Conservation (phyloP, 2,888 invertebrate species). For the Drosophila hamatofila region DNA sequence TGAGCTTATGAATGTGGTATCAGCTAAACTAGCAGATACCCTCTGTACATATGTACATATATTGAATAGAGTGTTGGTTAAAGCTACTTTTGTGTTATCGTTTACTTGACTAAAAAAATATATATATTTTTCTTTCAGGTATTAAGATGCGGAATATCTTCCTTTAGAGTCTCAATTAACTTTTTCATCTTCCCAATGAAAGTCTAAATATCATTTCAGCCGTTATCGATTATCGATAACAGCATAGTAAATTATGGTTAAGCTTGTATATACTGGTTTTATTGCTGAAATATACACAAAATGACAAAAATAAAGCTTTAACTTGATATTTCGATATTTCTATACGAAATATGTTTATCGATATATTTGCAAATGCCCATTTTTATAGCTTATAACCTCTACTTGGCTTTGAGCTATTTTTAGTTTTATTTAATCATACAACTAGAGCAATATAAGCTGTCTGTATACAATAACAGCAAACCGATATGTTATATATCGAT, state of each 20-base stretch:
- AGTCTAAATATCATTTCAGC: neutral
- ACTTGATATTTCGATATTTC: neutral
- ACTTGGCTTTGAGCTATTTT: neutral
- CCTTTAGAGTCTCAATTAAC: no score
- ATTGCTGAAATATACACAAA: neutral
- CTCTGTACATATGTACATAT: neutral
- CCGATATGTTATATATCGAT: neutral
- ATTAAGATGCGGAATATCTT: no score
- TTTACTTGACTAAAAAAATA: no score
- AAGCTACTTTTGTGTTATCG: no score
- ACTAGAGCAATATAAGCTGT: no score
- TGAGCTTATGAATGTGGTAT: neutral
- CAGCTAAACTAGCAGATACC: conserved; percentile 2
- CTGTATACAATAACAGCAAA: neutral
- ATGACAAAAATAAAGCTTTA: neutral
- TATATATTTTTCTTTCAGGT: no score
- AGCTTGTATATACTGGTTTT: neutral
- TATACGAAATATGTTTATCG: neutral
- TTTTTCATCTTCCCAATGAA: no score
- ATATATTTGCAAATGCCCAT: neutral
- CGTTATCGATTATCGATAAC: neutral
- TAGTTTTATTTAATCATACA: no score
- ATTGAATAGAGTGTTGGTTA: neutral
- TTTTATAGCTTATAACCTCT: neutral
- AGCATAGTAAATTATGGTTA: no score